These are phyloP conservation scores for Rhinoderma darwinii DNA, from an alignment of 2,113 vertebrate genomes.

Conservation along the genomic window DNA sequence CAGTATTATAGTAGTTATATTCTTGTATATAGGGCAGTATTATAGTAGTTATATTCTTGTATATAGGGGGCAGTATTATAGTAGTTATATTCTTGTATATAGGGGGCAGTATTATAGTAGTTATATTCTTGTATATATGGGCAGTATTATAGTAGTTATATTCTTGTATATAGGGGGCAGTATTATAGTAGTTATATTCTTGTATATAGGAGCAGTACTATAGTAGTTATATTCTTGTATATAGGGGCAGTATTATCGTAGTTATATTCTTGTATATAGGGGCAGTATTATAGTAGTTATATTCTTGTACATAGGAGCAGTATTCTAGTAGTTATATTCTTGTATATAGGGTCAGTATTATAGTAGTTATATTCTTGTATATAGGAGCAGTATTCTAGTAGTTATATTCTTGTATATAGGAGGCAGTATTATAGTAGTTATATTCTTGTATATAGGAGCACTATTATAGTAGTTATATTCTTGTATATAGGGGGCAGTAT, in stretches of 20 bases:
- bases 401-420: constrained; percentile 12
- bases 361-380: constrained; percentile 15
- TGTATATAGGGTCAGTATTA: constrained; percentile 11
- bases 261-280: no score
- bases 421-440: no score
- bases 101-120: constrained; percentile 5
- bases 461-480: not conserved
- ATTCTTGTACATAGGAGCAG: constrained; percentile 4
- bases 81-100: no score
- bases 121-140: not conserved
- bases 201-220: not conserved
- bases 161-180: no score
- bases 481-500: no score
- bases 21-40: no score
- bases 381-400: constrained; percentile 14
- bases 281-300: not conserved
- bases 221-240: no score
- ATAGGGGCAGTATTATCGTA: no score
- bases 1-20: constrained; percentile 4
- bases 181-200: not conserved
- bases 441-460: not conserved
- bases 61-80: no score
- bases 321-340: constrained; percentile 13
- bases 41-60: no score
- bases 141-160: constrained; percentile 16